Evolutionary conservation across 2,113 vertebrate species (phyloP), one percentile per base, ranked within the genome.

Genomic region (Gallinago paraguaiae): DNA sequence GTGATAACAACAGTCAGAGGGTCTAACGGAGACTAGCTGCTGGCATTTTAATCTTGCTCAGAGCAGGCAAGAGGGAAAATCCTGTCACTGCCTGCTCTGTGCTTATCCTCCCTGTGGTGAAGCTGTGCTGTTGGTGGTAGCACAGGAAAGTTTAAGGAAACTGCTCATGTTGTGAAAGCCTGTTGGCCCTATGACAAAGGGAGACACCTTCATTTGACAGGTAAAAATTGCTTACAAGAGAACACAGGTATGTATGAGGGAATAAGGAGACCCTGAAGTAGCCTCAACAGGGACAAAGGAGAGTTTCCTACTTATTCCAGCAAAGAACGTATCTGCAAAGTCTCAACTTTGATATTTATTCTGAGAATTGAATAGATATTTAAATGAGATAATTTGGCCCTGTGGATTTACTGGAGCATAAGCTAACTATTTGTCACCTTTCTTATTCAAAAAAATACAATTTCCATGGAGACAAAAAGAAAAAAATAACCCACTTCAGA

Each of bases 211-310:
- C 71, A 20, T 93, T 95, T 97, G 94, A 89, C 65, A 95, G 92
- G 95, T 89, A 86, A 96, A 98, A 98, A 97, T 86, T 93, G 87
- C 90, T 96, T 96, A 92, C 93, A 95, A 93, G 71, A 59, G 78
- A 92, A 80, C 86, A 94, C 92, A 91, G 89, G 72, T 95, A 37
- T 91, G 61, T 88, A 78, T 54, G 93, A 96, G 86, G 96, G 96
- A 97, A 95, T 89, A 97, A 54, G 31, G 61, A 94, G 68, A 61
- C 10, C 13, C 51, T 8, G 54, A 88, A 93, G 57, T 71, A 88
- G 39, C 50, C 48, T 84, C 28, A 60, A 43, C 24, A 74, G 64
- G 77, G 51, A 75, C 31, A 77, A 88, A 90, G 22, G 31, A 85
- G 39, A 86, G 7, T 63, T 90, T 79, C 27, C 41, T 72, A 27